Conservation (phyloP, 2,888 invertebrate species). For the Molorchus minor region DNA sequence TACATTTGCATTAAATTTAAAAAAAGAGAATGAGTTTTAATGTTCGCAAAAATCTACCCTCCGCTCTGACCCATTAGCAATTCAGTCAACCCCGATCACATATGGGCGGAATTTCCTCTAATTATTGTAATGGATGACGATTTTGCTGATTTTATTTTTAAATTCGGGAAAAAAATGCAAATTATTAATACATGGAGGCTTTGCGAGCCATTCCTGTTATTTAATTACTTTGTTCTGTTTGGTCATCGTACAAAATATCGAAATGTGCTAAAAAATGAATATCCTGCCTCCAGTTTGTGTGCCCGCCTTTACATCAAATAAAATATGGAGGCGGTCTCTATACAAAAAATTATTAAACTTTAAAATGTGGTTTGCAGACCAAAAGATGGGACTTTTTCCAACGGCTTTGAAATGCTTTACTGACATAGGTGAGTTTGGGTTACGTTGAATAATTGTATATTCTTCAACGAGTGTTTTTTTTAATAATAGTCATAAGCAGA, state of each 20-base stretch:
- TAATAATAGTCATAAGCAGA: background rate
- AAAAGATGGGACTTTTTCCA: too few species aligned
- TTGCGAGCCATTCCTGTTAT: slow-evolving; percentile 43
- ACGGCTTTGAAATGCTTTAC: too few species aligned
- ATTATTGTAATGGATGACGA: slow-evolving; percentile 60
- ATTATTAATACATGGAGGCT: slow-evolving; percentile 53
- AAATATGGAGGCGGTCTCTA: slow-evolving; percentile 33
- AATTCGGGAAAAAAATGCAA: slow-evolving; percentile 56
- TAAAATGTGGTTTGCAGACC: slow-evolving; percentile 13
- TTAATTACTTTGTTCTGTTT: slow-evolving; percentile 44
- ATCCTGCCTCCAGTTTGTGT: slow-evolving; percentile 30
- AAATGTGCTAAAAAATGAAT: slow-evolving; percentile 44
- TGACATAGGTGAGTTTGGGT: too few species aligned
- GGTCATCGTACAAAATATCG: slow-evolving; percentile 45
- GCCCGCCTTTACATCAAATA: slow-evolving; percentile 40
- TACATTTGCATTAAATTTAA: slow-evolving; percentile 43
- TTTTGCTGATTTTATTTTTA: slow-evolving; percentile 58
- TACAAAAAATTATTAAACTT: slow-evolving; percentile 29
- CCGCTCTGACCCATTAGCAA: slow-evolving; percentile 56
- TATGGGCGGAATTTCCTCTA: slow-evolving; percentile 57
- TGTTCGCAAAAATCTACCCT: slow-evolving; percentile 52
- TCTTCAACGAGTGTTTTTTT: background rate
- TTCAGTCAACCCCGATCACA: slow-evolving; percentile 59
- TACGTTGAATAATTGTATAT: background rate
- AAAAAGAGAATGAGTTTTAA: slow-evolving; percentile 47